These are phyloP conservation scores for Acrocera orbiculus DNA, from an alignment of 2,888 invertebrate genomes.

Conservation along the genomic window DNA sequence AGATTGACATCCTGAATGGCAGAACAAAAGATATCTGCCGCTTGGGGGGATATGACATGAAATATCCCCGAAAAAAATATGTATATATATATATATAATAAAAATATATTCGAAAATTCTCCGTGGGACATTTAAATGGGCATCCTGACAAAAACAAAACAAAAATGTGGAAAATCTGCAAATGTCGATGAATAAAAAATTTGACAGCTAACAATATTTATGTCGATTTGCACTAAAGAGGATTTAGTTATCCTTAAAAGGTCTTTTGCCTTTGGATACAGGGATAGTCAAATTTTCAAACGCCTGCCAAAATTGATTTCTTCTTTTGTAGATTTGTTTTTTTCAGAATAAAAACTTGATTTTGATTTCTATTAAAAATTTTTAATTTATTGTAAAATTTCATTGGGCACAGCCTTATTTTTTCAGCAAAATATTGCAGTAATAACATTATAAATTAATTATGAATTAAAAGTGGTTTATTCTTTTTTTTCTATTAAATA, in stretches of 20 bases:
- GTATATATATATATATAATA: no score
- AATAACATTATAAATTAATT: no score
- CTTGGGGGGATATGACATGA: slow-evolving; percentile 5
- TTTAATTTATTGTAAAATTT: no score
- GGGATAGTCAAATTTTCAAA: no score
- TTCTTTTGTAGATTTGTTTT: not conserved
- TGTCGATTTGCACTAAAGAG: slow-evolving; percentile 9
- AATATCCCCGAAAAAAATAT: slow-evolving; percentile 7
- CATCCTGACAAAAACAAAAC: slow-evolving; percentile 11
- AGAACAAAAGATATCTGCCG: slow-evolving; percentile 2
- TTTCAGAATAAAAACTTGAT: not conserved
- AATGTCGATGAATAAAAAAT: slow-evolving; percentile 17
- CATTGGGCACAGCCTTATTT: no score
- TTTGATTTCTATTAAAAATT: no score
- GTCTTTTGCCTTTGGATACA: not conserved
- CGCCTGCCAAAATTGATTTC: not conserved
- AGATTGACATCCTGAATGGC: slow-evolving; percentile 3
- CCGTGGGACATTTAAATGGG: slow-evolving; percentile 9
- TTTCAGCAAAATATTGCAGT: no score
- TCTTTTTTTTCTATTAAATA: no score
- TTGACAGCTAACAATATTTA: slow-evolving; percentile 16
- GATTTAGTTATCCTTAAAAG: slow-evolving; percentile 2
- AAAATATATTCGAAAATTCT: no score
- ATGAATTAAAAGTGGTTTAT: no score
- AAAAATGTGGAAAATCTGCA: slow-evolving; percentile 15